Evolutionary conservation across 2,888 invertebrate genomes (phyloP).

Genomic region (Drosophila subsilvestris): DNA sequence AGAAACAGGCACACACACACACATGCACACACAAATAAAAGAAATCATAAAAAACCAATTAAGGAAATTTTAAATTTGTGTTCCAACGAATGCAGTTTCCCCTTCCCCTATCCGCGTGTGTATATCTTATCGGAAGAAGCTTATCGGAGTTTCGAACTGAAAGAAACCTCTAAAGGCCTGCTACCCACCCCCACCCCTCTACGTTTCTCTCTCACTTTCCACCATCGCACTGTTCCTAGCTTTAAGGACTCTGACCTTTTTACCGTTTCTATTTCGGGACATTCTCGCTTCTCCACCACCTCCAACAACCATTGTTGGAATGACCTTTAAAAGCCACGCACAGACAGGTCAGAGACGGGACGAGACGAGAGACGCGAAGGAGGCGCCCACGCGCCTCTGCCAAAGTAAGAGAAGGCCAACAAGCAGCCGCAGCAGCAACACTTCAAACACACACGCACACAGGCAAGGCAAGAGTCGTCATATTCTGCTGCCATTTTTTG

Average conservation of each 20-base stretch:
- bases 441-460: constrained; percentile 37
- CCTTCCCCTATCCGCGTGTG: constrained; percentile 27
- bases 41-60: constrained; percentile 48
- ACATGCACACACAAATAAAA: constrained; percentile 6
- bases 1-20: not conserved
- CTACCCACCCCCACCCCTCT: not conserved
- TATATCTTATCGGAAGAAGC: constrained; percentile 2
- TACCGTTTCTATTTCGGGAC: constrained; percentile 52
- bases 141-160: not conserved
- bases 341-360: constrained; percentile 66
- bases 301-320: constrained; percentile 63
- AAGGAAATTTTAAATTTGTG: constrained; percentile 41
- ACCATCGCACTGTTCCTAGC: constrained; percentile 11
- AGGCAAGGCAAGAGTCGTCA: constrained; percentile 11
- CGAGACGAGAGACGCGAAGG: constrained; percentile 56
- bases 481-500: constrained; percentile 51
- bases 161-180: constrained; percentile 14
- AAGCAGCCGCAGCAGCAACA: constrained; percentile 15
- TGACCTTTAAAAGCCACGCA: constrained; percentile 79
- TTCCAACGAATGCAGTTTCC: constrained; percentile 51
- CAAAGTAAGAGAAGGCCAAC: constrained; percentile 30
- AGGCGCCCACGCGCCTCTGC: constrained; percentile 13
- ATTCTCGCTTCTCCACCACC: constrained; percentile 20
- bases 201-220: not conserved
- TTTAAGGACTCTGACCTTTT: constrained; percentile 76